Conservation (phyloP, 64 coral and sea anemone genomes). For the Stichodactyla helianthus region DNA sequence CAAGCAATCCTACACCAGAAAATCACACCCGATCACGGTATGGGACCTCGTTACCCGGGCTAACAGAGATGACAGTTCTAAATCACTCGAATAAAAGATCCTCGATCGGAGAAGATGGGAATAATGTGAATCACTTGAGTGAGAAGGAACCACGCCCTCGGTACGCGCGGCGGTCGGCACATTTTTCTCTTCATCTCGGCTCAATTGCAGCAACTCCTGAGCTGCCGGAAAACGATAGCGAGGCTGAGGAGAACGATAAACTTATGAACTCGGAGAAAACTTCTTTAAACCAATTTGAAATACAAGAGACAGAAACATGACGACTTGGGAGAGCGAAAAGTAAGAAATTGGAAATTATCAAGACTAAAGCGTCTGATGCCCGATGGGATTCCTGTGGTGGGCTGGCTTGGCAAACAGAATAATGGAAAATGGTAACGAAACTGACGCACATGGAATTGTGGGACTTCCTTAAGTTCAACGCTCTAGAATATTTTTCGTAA, state of each 20-base stretch:
- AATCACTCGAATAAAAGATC: background rate
- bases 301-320: background rate
- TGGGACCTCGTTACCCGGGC: background rate
- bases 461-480: no score
- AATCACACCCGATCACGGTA: constrained; percentile 5
- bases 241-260: constrained; percentile 43
- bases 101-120: background rate
- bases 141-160: constrained; percentile 23
- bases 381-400: no score
- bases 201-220: constrained; percentile 56
- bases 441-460: no score
- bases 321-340: no score
- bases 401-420: no score
- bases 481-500: no score
- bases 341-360: no score
- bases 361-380: no score
- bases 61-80: background rate
- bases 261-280: background rate
- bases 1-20: constrained; percentile 41
- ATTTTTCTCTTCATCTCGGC: constrained; percentile 45
- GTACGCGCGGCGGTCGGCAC: constrained; percentile 45
- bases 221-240: constrained; percentile 58
- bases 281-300: background rate
- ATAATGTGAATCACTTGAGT: constrained; percentile 31
- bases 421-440: no score